Percentiles rank a stretch among this genome's conserved stretches.
These are phyloP conservation scores for Melanotaenia maccullochi DNA, from an alignment of 2,797 vertebrate genomes.

Conservation along the genomic window DNA sequence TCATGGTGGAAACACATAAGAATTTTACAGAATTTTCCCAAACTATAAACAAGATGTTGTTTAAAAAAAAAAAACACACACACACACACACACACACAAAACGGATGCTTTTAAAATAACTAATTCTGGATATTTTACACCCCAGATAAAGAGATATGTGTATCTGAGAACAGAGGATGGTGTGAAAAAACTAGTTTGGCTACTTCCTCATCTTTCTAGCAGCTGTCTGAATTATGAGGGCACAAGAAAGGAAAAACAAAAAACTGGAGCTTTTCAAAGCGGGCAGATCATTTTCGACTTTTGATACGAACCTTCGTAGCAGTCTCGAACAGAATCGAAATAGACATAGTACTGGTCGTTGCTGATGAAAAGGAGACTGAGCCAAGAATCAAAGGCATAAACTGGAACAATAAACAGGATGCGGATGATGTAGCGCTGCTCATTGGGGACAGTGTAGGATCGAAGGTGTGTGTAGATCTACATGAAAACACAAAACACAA, in stretches of 20 bases:
- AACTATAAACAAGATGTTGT: neutral
- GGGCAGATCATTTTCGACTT: neutral
- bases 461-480: conserved; percentile 95
- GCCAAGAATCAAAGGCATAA: conserved; percentile 96
- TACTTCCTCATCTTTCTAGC: conserved; percentile 40
- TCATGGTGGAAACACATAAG: neutral
- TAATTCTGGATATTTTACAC: conserved; percentile 37
- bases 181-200: conserved; percentile 69
- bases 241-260: neutral
- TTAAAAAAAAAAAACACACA: no score
- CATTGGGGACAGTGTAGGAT: conserved; percentile 91
- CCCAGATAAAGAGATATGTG: conserved; percentile 20
- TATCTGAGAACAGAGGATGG: conserved; percentile 20
- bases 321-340: conserved; percentile 94
- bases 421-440: conserved; percentile 97
- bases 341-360: conserved; percentile 94
- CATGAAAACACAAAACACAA: conserved; percentile 25
- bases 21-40: neutral
- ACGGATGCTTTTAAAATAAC: conserved; percentile 21
- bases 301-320: conserved; percentile 91
- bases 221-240: conserved; percentile 10
- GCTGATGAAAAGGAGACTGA: conserved; percentile 95
- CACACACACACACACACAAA: neutral
- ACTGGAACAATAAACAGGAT: conserved; percentile 96
- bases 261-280: neutral